phyloP scores from a whole-genome alignment of 1,140 invertebrate genomes.

The Homarus americanus region DNA sequence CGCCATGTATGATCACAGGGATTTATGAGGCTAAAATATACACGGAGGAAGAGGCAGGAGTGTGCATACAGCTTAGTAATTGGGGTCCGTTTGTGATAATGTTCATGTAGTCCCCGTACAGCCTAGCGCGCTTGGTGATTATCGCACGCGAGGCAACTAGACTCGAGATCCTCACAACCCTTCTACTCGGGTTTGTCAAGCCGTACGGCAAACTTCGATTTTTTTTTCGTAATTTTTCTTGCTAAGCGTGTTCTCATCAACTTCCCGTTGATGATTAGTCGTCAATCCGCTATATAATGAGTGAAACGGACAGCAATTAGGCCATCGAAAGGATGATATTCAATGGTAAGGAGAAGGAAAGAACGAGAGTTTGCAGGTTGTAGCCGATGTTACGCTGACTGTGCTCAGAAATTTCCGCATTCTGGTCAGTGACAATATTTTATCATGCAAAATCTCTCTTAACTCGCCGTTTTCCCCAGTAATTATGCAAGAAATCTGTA shows the following conservation, averaged over 20 bases:
- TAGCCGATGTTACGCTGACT: neutral
- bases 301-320: conserved; percentile 24
- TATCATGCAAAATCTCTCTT: neutral
- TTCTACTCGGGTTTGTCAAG: conserved; percentile 64
- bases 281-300: neutral
- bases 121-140: conserved; percentile 20
- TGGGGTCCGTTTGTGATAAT: neutral
- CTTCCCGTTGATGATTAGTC: neutral
- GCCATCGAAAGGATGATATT: neutral
- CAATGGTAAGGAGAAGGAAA: neutral
- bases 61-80: neutral
- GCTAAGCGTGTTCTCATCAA: neutral
- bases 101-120: neutral
- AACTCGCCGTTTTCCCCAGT: neutral
- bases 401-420: neutral
- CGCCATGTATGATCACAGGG: no score
- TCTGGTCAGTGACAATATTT: neutral
- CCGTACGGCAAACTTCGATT: conserved; percentile 66
- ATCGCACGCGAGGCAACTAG: conserved; percentile 49
- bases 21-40: no score
- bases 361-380: neutral
- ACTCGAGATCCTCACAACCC: neutral
- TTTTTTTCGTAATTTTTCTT: conserved; percentile 46
- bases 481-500: neutral
- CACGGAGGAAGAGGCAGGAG: no score